Conservation (phyloP, 2,888 invertebrate genomes). For the Alviniconcha strummeri region DNA sequence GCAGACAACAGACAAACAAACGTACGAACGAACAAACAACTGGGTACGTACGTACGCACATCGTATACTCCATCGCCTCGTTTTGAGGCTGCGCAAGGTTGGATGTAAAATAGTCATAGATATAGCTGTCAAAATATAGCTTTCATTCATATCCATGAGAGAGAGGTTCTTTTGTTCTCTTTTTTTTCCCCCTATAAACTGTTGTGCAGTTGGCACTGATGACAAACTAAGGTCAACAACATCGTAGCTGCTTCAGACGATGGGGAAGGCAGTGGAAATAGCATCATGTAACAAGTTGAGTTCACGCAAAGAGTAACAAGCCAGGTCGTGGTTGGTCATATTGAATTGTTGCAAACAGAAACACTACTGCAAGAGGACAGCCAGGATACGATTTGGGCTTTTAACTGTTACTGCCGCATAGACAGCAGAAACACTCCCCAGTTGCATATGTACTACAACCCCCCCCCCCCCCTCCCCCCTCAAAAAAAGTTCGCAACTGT, state of each 20-base stretch:
- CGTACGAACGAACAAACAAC: slow-evolving; percentile 25
- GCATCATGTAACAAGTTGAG: slow-evolving; percentile 16
- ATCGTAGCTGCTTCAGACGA: slow-evolving; percentile 26
- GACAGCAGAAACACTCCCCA: too few species aligned
- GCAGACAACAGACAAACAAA: slow-evolving; percentile 37
- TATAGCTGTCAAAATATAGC: slow-evolving; percentile 24
- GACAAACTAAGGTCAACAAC: slow-evolving; percentile 20
- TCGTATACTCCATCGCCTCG: slow-evolving; percentile 19
- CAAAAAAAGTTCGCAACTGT: too few species aligned
- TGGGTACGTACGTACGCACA: slow-evolving; percentile 24
- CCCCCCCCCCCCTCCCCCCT: too few species aligned
- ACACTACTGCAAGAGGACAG: too few species aligned
- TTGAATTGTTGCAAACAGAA: too few species aligned
- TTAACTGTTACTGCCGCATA: too few species aligned
- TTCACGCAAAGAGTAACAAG: slow-evolving; percentile 14
- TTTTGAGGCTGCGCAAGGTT: slow-evolving; percentile 21
- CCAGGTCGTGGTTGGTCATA: too few species aligned
- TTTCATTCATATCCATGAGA: slow-evolving; percentile 17
- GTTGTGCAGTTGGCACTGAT: slow-evolving; percentile 16
- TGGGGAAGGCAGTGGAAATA: slow-evolving; percentile 25
- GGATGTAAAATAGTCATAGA: slow-evolving; percentile 25
- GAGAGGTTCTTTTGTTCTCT: slow-evolving; percentile 24
- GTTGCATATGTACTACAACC: too few species aligned
- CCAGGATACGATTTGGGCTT: too few species aligned
- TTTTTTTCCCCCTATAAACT: slow-evolving; percentile 6